These are phyloP conservation scores for Hemicrepidius hirtus DNA, from an alignment of 2,888 invertebrate genomes.

Conservation along the genomic window DNA sequence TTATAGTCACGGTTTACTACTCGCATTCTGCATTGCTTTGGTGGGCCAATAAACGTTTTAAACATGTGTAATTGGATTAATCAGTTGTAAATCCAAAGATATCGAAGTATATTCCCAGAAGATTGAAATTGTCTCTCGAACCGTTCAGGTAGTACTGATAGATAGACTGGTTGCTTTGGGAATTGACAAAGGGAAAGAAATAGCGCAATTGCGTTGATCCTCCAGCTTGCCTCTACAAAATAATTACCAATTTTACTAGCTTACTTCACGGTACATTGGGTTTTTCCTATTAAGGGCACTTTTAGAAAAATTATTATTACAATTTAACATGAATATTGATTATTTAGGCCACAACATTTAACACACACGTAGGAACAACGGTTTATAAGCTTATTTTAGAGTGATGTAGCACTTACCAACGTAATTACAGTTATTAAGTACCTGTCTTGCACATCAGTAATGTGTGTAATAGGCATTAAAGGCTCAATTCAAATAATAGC, in stretches of 20 bases:
- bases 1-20: neutral
- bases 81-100: constrained; percentile 14
- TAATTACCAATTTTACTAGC: constrained; percentile 39
- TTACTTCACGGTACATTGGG: constrained; percentile 31
- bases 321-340: too few relatives aligned
- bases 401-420: constrained; percentile 22
- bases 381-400: neutral
- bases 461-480: constrained; percentile 21
- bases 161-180: constrained; percentile 21
- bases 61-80: constrained; percentile 8
- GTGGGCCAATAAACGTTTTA: neutral
- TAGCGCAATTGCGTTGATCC: constrained; percentile 35
- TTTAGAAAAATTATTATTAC: constrained; percentile 15
- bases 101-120: constrained; percentile 24
- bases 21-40: neutral
- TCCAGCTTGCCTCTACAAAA: constrained; percentile 25
- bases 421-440: constrained; percentile 46
- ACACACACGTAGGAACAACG: neutral
- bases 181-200: constrained; percentile 32
- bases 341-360: constrained; percentile 12
- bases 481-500: constrained; percentile 32
- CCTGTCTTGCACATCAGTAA: constrained; percentile 39
- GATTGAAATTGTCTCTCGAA: constrained; percentile 28
- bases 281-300: neutral
- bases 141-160: constrained; percentile 34